Evolutionary conservation across 2,113 vertebrate genomes (phyloP).

Genomic region (Hirundichthys speculiger): DNA sequence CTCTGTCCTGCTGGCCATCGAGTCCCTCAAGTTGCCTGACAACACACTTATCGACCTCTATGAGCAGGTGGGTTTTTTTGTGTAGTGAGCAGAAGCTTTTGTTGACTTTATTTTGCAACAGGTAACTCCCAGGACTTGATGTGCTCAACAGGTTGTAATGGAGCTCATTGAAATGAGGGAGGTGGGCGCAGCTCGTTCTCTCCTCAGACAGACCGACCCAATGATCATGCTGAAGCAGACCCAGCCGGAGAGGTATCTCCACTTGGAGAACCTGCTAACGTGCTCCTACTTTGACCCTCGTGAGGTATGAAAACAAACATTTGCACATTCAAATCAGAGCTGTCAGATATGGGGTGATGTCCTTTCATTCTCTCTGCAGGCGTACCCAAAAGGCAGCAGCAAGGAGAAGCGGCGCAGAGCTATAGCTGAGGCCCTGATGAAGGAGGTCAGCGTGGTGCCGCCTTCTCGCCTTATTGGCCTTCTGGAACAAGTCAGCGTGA

Average conservation of each 20-base stretch:
- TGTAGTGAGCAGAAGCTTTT: neutral
- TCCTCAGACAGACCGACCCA: conserved; percentile 94
- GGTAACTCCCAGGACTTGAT: neutral
- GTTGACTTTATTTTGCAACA: neutral
- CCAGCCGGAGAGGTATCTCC: conserved; percentile 91
- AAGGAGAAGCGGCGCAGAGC: conserved; percentile 95
- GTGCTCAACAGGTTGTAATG: conserved; percentile 87
- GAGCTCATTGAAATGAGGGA: conserved; percentile 97
- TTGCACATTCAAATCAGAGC: neutral
- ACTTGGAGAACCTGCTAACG: conserved; percentile 92
- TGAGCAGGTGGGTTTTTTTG: conserved; percentile 85
- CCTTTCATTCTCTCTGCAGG: conserved; percentile 71
- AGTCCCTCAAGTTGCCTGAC: conserved; percentile 95
- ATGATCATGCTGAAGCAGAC: conserved; percentile 99
- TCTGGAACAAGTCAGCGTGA: conserved; percentile 88
- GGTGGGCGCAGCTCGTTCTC: conserved; percentile 92
- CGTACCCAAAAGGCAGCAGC: conserved; percentile 95
- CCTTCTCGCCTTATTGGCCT: conserved; percentile 97
- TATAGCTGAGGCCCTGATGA: conserved; percentile 93
- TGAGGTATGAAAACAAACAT: conserved; percentile 81
- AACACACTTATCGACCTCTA: conserved; percentile 97
- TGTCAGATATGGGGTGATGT: neutral
- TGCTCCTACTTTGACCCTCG: conserved; percentile 96
- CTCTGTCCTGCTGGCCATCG: conserved; percentile 94
- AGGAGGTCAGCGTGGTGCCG: conserved; percentile 98